A percentile compares a stretch with the other conserved stretches of the same genome.
Conservation (phyloP, 2,888 invertebrate species). For the Capitulum mitella region DNA sequence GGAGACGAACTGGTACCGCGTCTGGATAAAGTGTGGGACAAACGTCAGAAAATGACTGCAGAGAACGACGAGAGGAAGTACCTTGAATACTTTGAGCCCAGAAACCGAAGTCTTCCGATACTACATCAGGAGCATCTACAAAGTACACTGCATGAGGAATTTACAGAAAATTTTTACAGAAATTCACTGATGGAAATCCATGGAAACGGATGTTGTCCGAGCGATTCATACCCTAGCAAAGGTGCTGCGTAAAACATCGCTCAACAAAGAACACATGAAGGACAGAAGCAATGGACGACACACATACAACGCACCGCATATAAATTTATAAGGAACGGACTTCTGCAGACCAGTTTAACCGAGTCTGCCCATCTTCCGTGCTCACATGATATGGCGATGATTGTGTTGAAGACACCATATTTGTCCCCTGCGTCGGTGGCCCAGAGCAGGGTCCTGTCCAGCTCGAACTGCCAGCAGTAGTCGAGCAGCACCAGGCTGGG, state of each 20-base stretch:
- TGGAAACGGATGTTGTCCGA: no score
- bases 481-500: conserved; percentile 48
- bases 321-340: background rate
- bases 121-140: no score
- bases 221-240: background rate
- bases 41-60: background rate
- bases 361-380: no score
- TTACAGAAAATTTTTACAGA: no score
- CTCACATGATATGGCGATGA: conserved; percentile 39
- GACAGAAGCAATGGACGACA: background rate
- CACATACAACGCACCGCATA: background rate
- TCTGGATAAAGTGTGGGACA: no score
- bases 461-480: conserved; percentile 44
- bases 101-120: no score
- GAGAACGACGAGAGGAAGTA: background rate
- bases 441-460: conserved; percentile 34
- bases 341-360: conserved; percentile 44
- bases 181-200: no score
- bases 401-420: conserved; percentile 40
- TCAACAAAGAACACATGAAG: background rate
- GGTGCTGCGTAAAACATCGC: background rate
- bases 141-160: no score
- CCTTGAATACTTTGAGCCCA: no score
- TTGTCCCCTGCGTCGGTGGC: conserved; percentile 36
- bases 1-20: no score